Evolutionary conservation across 2,888 invertebrate species (phyloP), one percentile per base, ranked within the genome.

Genomic region (Lypha dubia): DNA sequence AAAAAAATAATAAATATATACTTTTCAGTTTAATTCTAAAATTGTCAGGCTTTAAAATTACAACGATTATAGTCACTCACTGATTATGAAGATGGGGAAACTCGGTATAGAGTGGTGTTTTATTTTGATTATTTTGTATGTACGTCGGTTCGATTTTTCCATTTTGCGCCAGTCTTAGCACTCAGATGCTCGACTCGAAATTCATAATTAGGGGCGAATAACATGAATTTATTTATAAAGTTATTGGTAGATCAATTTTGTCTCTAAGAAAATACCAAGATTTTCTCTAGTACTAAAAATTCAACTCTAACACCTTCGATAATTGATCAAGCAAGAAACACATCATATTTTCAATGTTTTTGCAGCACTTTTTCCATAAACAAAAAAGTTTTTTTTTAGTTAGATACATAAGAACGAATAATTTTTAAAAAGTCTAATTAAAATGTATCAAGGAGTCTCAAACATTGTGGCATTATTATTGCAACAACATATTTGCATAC

Each of bases 1-100:
- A 35, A n/a, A 38, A 62, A 22, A 24, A 20, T 24, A n/a, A 4
- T 35, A 35, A 73, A 44, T n/a, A 28, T 58, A 73, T 73, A 71
- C 56, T 28, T 58, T 44, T 56, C 15, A 58, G 13, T 68, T 51
- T 17, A 28, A 1, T 51, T 49, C 7, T 20, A 53, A 9, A 53
- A 24, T 24, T 53, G 24, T 58, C 11, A 32, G 22, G 53, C 6
- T 15, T 17, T 58, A 35, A 8, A 58, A 5, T 9, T 35, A 32
- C 8, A 5, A 35, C 32, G 8, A 17, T 35, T 35, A 3, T 35
- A 8, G 11, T 17, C 17, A 58, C 5, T 17, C 17, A 58, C 5
- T 17, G 17, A 32, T 32, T 15, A 15, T 6, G n/a, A 56, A 28
- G 32, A 24, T 17, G 17, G 28, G 7, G n/a, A n/a, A 9, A 56